phyloP scores from a whole-genome alignment of 2,797 vertebrate genomes.

The Sarcoramphus papa region DNA sequence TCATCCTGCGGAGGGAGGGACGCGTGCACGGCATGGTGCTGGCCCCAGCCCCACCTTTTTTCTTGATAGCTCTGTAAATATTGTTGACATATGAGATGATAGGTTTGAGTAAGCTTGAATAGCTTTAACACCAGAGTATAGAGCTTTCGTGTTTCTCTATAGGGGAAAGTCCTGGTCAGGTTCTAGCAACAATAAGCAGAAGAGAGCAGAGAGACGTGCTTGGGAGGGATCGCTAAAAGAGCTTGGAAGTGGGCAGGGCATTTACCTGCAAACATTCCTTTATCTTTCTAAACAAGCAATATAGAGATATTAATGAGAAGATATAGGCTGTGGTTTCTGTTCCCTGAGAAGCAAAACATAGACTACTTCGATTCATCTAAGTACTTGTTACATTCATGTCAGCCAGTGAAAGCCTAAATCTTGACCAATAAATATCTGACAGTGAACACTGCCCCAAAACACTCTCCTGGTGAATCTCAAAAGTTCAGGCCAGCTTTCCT shows the following conservation, averaged over 20 bases:
- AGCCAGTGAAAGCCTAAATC: not conserved
- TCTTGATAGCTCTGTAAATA: not conserved
- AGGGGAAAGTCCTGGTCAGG: not conserved
- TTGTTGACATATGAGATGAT: not conserved
- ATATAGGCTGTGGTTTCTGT: not conserved
- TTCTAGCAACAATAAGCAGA: not conserved
- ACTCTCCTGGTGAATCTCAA: not conserved
- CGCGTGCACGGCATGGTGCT: fast-evolving
- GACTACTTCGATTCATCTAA: not conserved
- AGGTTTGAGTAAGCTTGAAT: not conserved
- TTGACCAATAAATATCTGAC: not conserved
- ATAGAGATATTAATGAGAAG: not conserved
- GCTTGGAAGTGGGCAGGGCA: not conserved
- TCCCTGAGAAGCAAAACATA: not conserved
- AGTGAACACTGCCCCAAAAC: not conserved
- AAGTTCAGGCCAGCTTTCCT: not conserved
- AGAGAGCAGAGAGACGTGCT: not conserved
- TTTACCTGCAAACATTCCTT: not conserved
- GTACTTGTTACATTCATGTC: not conserved
- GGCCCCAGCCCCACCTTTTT: not conserved
- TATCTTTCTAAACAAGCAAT: not conserved
- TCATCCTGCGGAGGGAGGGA: not conserved
- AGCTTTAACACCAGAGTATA: not conserved
- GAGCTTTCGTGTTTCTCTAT: not conserved
- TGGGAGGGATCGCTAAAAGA: not conserved